Conservation (phyloP, 2,113 vertebrate species). For the Gnathonemus longibarbis region DNA sequence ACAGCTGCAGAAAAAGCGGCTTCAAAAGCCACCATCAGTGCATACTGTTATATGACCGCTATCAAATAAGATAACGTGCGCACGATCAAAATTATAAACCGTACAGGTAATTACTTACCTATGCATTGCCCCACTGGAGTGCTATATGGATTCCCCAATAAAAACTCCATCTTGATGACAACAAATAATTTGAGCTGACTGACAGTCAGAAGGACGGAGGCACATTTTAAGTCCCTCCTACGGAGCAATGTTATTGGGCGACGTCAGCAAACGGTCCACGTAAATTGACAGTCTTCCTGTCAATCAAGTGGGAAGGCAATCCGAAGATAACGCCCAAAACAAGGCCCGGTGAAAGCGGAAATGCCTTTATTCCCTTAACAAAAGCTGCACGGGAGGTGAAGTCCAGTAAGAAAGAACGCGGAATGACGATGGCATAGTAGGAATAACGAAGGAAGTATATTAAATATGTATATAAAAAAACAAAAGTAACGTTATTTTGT, state of each 20-base stretch:
- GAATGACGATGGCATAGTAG: background rate
- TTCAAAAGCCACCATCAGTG: background rate
- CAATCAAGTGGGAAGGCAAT: background rate
- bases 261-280: background rate
- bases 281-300: background rate
- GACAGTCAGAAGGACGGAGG: constrained; percentile 40
- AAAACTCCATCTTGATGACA: constrained; percentile 94
- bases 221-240: constrained; percentile 38
- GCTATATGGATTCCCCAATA: constrained; percentile 95
- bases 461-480: background rate
- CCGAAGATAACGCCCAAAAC: constrained; percentile 2
- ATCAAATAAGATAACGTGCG: background rate
- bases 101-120: background rate
- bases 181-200: constrained; percentile 61
- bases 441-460: background rate
- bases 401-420: background rate
- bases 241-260: background rate
- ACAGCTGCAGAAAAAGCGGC: background rate
- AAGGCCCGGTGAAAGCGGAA: background rate
- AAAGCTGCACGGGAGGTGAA: constrained; percentile 8
- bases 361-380: background rate
- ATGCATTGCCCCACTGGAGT: constrained; percentile 85
- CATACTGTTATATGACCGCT: background rate
- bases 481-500: background rate
- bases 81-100: background rate